Evolutionary conservation across 2,888 invertebrate genomes (phyloP).

Genomic region (Cantharis rustica): DNA sequence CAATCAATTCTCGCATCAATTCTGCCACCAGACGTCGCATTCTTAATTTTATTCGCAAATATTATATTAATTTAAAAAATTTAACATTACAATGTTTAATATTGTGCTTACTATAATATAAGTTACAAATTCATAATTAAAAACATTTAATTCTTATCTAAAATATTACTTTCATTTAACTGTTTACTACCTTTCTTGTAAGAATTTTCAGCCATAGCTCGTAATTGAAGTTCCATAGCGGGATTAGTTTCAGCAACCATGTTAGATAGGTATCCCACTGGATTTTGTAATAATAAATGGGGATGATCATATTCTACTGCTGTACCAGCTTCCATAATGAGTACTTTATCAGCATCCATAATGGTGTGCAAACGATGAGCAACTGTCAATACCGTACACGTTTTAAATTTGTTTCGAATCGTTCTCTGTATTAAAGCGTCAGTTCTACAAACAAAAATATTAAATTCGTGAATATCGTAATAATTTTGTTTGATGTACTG

Average conservation of each 20-base stretch:
- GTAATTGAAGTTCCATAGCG: conserved; percentile 40
- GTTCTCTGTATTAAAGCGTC: conserved; percentile 77
- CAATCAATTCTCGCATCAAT: no score
- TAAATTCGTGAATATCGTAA: neutral
- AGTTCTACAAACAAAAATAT: conserved; percentile 61
- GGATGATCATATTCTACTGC: conserved; percentile 80
- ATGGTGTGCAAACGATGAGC: conserved; percentile 81
- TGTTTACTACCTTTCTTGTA: neutral
- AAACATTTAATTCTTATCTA: no score
- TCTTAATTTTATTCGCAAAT: no score
- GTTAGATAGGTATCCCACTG: conserved; percentile 64
- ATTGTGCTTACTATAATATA: no score
- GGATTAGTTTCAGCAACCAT: conserved; percentile 72
- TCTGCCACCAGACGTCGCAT: no score
- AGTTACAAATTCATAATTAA: no score
- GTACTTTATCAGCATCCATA: conserved; percentile 79
- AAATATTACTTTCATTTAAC: neutral
- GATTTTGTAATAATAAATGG: conserved; percentile 64
- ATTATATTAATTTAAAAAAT: no score
- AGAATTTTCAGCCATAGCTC: conserved; percentile 33
- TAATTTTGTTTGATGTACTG: conserved; percentile 58
- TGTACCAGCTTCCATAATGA: conserved; percentile 78
- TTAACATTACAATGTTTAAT: no score
- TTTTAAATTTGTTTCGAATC: conserved; percentile 66
- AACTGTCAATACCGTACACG: conserved; percentile 79